phyloP scores from a whole-genome alignment of 2,888 invertebrate species.

The Tubulanus polymorphus region DNA sequence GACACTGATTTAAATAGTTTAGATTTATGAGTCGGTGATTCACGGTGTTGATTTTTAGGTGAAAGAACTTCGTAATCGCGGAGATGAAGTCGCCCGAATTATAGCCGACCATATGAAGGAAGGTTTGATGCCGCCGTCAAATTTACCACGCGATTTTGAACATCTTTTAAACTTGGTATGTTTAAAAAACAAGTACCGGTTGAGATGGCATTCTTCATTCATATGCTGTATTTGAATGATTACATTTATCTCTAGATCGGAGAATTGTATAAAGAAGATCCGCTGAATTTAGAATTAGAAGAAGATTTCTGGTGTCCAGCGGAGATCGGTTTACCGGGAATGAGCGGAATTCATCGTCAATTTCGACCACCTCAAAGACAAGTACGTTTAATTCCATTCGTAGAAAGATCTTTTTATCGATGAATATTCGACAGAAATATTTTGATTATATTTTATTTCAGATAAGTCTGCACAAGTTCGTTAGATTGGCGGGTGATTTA shows the following conservation, averaged over 20 bases:
- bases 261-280: constrained; percentile 73
- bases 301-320: constrained; percentile 76
- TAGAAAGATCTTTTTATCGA: not conserved
- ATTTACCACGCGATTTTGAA: constrained; percentile 75
- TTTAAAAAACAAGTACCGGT: not conserved
- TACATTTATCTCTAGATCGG: constrained; percentile 57
- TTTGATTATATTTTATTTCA: constrained; percentile 18
- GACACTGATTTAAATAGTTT: too few species aligned
- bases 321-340: not conserved
- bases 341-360: constrained; percentile 33
- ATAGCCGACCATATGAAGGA: constrained; percentile 58
- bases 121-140: constrained; percentile 68
- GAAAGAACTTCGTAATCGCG: constrained; percentile 74
- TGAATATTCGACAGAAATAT: too few species aligned
- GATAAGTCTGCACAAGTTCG: constrained; percentile 75
- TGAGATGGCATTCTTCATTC: not conserved
- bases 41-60: constrained; percentile 44
- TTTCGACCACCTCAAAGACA: constrained; percentile 53
- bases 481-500: constrained; percentile 80
- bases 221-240: not conserved
- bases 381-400: constrained; percentile 27
- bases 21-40: too few species aligned
- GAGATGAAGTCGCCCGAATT: constrained; percentile 69
- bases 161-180: constrained; percentile 67
- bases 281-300: constrained; percentile 65